Evolutionary conservation across 2,113 vertebrate genomes (phyloP), one percentile per base, ranked within the genome.

Genomic region (Misgurnus anguillicaudatus): DNA sequence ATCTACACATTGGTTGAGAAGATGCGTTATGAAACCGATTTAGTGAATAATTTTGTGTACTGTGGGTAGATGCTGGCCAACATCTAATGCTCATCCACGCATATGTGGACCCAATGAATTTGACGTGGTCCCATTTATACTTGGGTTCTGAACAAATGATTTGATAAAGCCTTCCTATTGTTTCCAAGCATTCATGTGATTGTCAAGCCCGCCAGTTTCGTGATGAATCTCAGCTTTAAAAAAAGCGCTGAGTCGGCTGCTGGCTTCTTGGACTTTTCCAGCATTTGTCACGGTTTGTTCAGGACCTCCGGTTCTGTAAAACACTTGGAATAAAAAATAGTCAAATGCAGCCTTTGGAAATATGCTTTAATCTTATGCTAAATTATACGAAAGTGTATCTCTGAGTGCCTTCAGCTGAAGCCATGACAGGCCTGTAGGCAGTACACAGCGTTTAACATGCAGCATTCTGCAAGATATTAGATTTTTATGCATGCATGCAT

Each of bases 221-320:
- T 92, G 91, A 93, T 91, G 86, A 86, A 93, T 93, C 83, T 86
- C 48, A 71, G 48, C 55, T 73, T 45, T 11, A 45, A n/a, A 17
- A n/a, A 73, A 41, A 73, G 3, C 13, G 70, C 63, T 75, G 47
- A 79, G 70, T n/a, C 60, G 7, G 9, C 8, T 19, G 5, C 7
- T 17, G 53, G 17, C 53, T 57, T 57, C 19, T 42, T 19, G 17
- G 6, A 60, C 53, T 24, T 73, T 55, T 38, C 31, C 9, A 39
- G 19, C 55, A 24, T 21, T 39, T 60, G 4, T 13, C n/a, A 24
- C 11, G 4, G n/a, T 68, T 45, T 55, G 9, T 14, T 48, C 47
- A 13, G 47, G 11, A 55, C 4, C 16, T 57, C 3, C 5, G 16
- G 17, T 57, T 57, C 53, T 17, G 51, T n/a, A 3, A 6, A n/a